These are phyloP conservation scores for Sorex fumeus DNA, from an alignment of 2,113 vertebrate genomes.

Conservation along the genomic window DNA sequence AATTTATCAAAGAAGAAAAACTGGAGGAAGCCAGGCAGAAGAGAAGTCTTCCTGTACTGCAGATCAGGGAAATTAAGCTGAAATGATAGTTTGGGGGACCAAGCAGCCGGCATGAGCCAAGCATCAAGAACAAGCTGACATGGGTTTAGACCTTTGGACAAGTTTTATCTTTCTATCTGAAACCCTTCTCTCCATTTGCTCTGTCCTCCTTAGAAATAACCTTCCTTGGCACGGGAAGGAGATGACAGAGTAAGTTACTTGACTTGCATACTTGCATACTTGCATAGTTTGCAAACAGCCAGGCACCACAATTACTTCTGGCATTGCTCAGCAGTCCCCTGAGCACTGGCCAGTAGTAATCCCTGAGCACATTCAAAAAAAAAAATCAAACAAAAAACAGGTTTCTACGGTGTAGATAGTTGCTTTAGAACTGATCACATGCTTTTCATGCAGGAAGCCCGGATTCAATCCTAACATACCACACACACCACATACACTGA, in stretches of 20 bases:
- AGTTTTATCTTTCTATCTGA: not conserved
- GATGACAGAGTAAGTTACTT: too few relatives aligned
- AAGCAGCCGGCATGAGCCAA: too few relatives aligned
- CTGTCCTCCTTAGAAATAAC: not conserved
- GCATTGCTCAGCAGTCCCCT: too few relatives aligned
- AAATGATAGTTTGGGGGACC: not conserved
- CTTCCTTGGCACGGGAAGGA: not conserved
- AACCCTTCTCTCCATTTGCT: not conserved
- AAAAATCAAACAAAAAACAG: not conserved
- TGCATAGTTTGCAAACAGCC: too few relatives aligned
- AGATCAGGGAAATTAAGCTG: conserved; percentile 9
- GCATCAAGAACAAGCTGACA: too few relatives aligned
- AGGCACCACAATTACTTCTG: too few relatives aligned
- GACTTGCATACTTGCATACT: too few relatives aligned
- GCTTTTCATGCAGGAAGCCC: too few relatives aligned
- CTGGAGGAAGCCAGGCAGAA: not conserved
- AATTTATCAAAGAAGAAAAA: conserved; percentile 43
- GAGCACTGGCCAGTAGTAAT: too few relatives aligned
- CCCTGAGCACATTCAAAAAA: not conserved
- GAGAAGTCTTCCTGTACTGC: not conserved
- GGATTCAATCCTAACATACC: too few relatives aligned
- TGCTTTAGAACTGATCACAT: not conserved
- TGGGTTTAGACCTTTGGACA: not conserved
- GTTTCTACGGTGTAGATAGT: not conserved
- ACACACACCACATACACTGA: too few relatives aligned